Evolutionary conservation across 37 sponge, comb jelly and placozoan genomes (phyloP), one percentile per base, ranked within the genome.

Genomic region (Bolinopsis microptera): DNA sequence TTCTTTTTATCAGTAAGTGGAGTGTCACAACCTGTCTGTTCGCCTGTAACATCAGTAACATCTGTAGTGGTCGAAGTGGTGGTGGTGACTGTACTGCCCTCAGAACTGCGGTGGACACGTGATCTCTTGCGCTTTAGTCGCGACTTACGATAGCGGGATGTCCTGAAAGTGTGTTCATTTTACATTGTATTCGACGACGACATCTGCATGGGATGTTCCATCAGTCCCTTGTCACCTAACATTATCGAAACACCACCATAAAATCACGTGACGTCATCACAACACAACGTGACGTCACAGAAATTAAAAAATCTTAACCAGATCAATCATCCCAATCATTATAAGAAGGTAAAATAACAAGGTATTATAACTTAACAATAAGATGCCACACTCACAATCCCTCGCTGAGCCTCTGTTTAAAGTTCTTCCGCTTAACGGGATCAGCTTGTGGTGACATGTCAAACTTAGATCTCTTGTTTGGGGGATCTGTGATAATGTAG

Each of bases 341-440:
- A n/a, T n/a, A n/a, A n/a, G n/a, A n/a, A n/a, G n/a, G n/a, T n/a
- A n/a, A n/a, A n/a, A n/a, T n/a, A n/a, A n/a, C n/a, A n/a, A n/a
- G n/a, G n/a, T n/a, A n/a, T n/a, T n/a, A n/a, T n/a, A n/a, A n/a
- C n/a, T n/a, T n/a, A n/a, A n/a, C n/a, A n/a, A n/a, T n/a, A n/a
- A n/a, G n/a, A n/a, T n/a, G n/a, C n/a, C n/a, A n/a, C n/a, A 86
- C 90, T 86, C 61, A 86, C 90, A 86, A 24, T 86, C 90, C 90
- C 28, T 86, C 90, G 28, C 90, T 86, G 2, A 86, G 90, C 21
- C 90, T 35, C 30, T 86, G 90, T 23, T 86, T 86, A 38, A 86
- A 86, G 48, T 86, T 86, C 30, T 86, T 86, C 90, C 90, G 9
- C 30, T 86, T 86, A 24, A 33, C 61, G 2, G 90, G 32, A 3